Evolutionary conservation across 2,113 vertebrate genomes (phyloP).

Genomic region (Cervus canadensis): DNA sequence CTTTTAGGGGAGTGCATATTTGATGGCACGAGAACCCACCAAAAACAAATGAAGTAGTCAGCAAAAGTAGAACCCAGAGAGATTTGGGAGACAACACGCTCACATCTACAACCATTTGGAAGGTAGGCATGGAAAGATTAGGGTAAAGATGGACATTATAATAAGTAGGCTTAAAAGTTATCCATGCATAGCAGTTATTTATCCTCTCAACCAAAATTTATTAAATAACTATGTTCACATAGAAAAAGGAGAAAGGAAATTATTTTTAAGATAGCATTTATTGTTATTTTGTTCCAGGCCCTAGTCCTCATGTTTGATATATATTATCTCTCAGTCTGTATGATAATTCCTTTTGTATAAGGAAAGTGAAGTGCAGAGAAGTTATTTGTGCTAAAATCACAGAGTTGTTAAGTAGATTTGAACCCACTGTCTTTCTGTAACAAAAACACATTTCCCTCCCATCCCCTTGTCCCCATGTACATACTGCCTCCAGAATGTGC

Average conservation of each 20-base stretch:
- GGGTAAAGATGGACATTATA: not conserved
- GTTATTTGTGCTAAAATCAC: not conserved
- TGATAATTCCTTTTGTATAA: not conserved
- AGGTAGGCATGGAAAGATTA: not conserved
- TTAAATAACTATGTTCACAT: not conserved
- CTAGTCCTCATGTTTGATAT: not conserved
- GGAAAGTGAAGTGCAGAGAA: not conserved
- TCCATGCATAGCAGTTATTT: not conserved
- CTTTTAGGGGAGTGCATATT: not conserved
- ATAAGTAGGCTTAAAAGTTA: not conserved
- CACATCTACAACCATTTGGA: not conserved
- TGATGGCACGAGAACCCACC: not conserved
- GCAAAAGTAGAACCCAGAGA: not conserved
- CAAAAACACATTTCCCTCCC: not conserved
- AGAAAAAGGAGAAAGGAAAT: not conserved
- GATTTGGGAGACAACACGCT: not conserved
- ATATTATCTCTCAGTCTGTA: not conserved
- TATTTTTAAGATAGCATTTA: not conserved
- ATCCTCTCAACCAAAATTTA: not conserved
- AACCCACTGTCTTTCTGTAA: not conserved
- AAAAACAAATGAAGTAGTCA: not conserved
- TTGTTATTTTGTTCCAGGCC: not conserved
- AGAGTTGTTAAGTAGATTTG: not conserved
- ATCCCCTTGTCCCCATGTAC: fast-evolving
- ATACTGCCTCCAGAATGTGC: not conserved